A percentile compares a stretch with the other conserved stretches of the same genome.
phyloP scores from a whole-genome alignment of 2,888 invertebrate species.

The Oscheius sp. region DNA sequence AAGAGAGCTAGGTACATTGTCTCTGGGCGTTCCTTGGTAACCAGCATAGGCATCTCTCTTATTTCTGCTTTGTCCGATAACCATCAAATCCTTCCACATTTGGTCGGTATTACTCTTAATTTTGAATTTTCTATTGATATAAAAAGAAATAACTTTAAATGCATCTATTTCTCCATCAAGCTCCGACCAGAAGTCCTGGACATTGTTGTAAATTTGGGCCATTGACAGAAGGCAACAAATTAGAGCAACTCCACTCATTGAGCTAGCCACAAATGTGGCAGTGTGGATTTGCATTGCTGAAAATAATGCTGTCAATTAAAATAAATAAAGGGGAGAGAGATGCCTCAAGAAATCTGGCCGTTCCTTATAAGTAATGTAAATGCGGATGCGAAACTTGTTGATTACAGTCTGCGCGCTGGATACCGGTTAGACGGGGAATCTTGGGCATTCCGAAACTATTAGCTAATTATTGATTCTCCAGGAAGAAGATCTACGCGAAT shows the following conservation, averaged over 20 bases:
- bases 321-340: neutral
- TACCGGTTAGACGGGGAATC: too few species aligned
- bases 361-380: neutral
- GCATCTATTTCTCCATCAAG: slow-evolving; percentile 45
- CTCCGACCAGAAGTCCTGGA: slow-evolving; percentile 54
- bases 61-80: slow-evolving; percentile 40
- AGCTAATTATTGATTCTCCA: slow-evolving; percentile 28
- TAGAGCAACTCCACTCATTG: slow-evolving; percentile 49
- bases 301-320: neutral
- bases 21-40: slow-evolving; percentile 5
- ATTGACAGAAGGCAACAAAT: slow-evolving; percentile 49
- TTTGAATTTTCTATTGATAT: neutral
- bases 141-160: slow-evolving; percentile 39
- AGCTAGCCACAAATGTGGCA: slow-evolving; percentile 52
- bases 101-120: slow-evolving; percentile 19
- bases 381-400: slow-evolving; percentile 14
- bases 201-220: slow-evolving; percentile 51
- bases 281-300: slow-evolving; percentile 53
- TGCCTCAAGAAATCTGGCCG: neutral
- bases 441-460: neutral
- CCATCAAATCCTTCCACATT: slow-evolving; percentile 66
- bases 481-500: slow-evolving; percentile 33
- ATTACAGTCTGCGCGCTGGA: neutral
- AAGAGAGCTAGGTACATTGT: neutral
- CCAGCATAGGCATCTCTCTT: slow-evolving; percentile 39